Evolutionary conservation across 2,888 invertebrate genomes (phyloP).

Genomic region (Tineola bisselliella): DNA sequence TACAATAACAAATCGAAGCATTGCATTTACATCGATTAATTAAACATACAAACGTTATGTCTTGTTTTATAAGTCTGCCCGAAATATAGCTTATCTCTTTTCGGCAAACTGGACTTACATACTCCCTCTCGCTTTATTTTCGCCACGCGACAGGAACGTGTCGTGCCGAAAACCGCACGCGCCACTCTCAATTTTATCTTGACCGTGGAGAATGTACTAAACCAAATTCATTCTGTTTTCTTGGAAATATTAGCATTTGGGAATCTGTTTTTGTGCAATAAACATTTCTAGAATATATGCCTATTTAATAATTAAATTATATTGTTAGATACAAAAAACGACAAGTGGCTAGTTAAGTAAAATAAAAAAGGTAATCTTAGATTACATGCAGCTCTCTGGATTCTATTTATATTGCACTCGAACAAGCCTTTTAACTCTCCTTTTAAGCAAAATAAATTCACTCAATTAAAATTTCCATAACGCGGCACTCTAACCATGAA

Average conservation of each 20-base stretch:
- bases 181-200: constrained; percentile 8
- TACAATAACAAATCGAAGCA: neutral
- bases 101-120: neutral
- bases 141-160: constrained; percentile 14
- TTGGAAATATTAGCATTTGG: neutral
- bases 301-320: no score
- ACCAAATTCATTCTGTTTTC: neutral
- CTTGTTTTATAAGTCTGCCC: neutral
- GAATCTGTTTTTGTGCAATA: no score
- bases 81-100: neutral
- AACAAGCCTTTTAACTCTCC: neutral
- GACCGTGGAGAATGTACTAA: neutral
- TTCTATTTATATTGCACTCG: neutral
- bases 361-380: neutral
- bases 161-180: constrained; percentile 2
- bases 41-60: neutral
- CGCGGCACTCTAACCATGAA: constrained; percentile 42
- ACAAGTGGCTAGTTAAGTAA: neutral
- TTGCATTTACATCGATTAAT: neutral
- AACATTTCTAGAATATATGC: no score
- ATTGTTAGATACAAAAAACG: neutral
- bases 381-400: neutral
- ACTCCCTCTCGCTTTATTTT: neutral
- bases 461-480: constrained; percentile 52
- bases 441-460: constrained; percentile 20